Percentiles rank a stretch among this genome's conserved stretches.
These are phyloP conservation scores for Athalia rosae DNA, from an alignment of 2,888 invertebrate species.

Conservation along the genomic window DNA sequence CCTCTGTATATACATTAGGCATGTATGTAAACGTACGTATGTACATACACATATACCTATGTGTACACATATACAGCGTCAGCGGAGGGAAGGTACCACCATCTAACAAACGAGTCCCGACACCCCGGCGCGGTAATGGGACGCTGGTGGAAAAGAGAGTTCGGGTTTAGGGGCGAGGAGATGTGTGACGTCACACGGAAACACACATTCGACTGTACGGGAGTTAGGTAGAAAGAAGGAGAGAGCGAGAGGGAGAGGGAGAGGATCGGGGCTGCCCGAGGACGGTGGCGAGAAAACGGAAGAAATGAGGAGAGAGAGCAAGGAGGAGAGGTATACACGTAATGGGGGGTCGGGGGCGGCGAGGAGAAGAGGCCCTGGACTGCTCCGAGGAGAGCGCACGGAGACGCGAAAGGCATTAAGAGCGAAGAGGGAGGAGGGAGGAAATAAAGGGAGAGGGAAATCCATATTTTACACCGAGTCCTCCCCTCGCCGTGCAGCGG, in stretches of 20 bases:
- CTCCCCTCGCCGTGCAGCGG: conserved; percentile 49
- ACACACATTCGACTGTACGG: conserved; percentile 45
- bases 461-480: conserved; percentile 71
- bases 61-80: too few relatives aligned
- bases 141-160: too few relatives aligned
- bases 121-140: conserved; percentile 58
- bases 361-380: neutral
- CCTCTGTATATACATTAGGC: neutral
- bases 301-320: too few relatives aligned
- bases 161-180: conserved; percentile 61
- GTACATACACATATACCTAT: neutral
- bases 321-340: neutral
- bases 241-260: conserved; percentile 43
- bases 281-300: too few relatives aligned
- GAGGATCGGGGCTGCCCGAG: neutral
- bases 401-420: conserved; percentile 54
- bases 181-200: conserved; percentile 65
- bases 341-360: neutral
- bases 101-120: conserved; percentile 70
- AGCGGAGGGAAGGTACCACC: neutral
- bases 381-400: conserved; percentile 27
- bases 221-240: conserved; percentile 45
- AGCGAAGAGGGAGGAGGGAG: conserved; percentile 66
- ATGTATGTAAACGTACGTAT: neutral
- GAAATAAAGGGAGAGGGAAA: conserved; percentile 70